Evolutionary conservation across 2,797 vertebrate genomes (phyloP).

Genomic region (Acestrorhynchus altus): DNA sequence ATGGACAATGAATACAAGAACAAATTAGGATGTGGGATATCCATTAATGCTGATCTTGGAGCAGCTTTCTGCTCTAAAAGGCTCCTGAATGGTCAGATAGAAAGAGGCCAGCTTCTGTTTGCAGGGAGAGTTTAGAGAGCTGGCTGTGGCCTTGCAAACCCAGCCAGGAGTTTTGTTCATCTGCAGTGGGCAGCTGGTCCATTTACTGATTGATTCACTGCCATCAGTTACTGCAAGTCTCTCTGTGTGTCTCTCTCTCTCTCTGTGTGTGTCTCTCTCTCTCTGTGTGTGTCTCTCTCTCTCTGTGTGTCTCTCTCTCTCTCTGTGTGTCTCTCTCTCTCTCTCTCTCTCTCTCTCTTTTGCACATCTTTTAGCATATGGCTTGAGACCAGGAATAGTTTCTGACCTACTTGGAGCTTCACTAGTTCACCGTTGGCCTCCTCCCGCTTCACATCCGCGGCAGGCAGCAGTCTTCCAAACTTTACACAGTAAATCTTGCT

Average conservation of each 20-base stretch:
- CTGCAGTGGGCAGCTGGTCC: conserved; percentile 65
- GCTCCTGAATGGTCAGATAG: background rate
- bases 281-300: background rate
- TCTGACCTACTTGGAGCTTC: conserved; percentile 79
- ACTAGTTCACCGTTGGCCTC: conserved; percentile 68
- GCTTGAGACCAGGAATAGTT: conserved; percentile 75
- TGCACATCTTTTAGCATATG: conserved; percentile 72
- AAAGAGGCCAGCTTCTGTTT: conserved; percentile 18
- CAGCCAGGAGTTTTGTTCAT: conserved; percentile 60
- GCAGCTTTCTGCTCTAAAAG: too few species aligned
- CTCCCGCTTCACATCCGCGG: conserved; percentile 53
- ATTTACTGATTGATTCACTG: conserved; percentile 68
- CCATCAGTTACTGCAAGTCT: conserved; percentile 59
- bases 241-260: background rate
- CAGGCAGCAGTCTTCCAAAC: conserved; percentile 54
- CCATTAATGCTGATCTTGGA: too few species aligned
- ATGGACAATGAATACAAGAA: too few species aligned
- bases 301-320: background rate
- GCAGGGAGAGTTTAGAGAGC: conserved; percentile 6
- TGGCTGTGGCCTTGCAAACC: conserved; percentile 30
- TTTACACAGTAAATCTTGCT: conserved; percentile 61
- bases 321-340: conserved; percentile 15
- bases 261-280: background rate
- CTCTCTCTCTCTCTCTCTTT: conserved; percentile 9
- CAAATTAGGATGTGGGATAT: too few species aligned